Conservation (phyloP, 1,140 invertebrate genomes). For the Dendroctonus ponderosae region DNA sequence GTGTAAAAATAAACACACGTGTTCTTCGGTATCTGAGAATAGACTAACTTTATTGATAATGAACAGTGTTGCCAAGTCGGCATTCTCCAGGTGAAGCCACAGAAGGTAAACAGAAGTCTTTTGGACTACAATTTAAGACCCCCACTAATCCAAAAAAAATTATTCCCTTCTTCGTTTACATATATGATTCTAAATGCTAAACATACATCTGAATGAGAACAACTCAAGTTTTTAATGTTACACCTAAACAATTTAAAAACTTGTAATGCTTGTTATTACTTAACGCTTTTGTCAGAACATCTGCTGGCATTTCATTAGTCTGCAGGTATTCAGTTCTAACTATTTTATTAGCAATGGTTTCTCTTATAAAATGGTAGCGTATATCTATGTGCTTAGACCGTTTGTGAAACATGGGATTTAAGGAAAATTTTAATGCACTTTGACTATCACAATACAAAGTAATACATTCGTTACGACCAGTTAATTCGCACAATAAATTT, state of each 20-base stretch:
- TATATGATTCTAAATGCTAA: no score
- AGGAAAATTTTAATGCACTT: constrained; percentile 26
- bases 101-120: no score
- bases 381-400: constrained; percentile 48
- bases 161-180: no score
- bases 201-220: no score
- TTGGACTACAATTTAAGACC: no score
- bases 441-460: constrained; percentile 6
- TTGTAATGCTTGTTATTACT: constrained; percentile 17
- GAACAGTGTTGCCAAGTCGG: no score
- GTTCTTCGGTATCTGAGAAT: no score
- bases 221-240: background rate
- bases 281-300: constrained; percentile 43
- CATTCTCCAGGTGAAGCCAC: no score
- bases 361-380: constrained; percentile 45
- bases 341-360: constrained; percentile 28
- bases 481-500: constrained; percentile 9
- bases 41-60: no score
- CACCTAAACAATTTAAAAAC: constrained; percentile 17
- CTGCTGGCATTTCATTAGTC: constrained; percentile 41
- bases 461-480: background rate
- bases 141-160: no score
- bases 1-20: no score
- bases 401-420: constrained; percentile 42
- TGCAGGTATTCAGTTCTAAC: constrained; percentile 37